A percentile compares a stretch with the other conserved stretches of the same genome.
Evolutionary conservation across 1,140 invertebrate genomes (phyloP).

Genomic region (Contarinia nasturtii): DNA sequence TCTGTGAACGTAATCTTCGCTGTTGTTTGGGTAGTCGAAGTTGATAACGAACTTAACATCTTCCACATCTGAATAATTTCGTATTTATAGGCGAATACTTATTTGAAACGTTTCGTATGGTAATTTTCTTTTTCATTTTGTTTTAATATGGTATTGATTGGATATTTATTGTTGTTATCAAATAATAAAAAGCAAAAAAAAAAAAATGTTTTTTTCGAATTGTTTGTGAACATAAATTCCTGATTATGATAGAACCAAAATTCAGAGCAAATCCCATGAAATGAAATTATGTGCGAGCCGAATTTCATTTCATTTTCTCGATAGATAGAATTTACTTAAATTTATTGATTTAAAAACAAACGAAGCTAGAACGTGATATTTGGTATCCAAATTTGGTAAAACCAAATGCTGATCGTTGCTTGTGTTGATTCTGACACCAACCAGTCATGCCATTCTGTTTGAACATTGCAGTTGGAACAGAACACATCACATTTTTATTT

Average conservation of each 20-base stretch:
- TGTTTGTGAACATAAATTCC: no score
- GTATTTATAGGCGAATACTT: constrained; percentile 5
- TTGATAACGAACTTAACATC: constrained; percentile 99
- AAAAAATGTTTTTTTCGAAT: no score
- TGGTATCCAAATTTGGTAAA: not conserved
- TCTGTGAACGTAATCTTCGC: constrained; percentile 98
- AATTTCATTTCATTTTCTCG: no score
- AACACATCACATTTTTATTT: no score
- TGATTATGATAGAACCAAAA: no score
- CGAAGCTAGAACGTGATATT: not conserved
- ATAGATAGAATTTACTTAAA: no score
- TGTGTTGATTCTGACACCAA: no score
- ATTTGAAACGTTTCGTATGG: constrained; percentile 2
- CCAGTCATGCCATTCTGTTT: no score
- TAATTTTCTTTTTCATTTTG: constrained; percentile 6
- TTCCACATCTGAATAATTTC: constrained; percentile 74
- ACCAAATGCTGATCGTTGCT: not conserved
- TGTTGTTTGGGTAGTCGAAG: constrained; percentile 97
- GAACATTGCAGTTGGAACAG: no score
- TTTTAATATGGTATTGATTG: constrained; percentile 10
- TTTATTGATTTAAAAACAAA: no score
- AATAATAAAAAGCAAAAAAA: not conserved
- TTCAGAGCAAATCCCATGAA: no score
- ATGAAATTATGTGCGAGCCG: no score
- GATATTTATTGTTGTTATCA: constrained; percentile 1